Conservation (phyloP, 2,113 vertebrate genomes). For the Pseudorasbora parva region DNA sequence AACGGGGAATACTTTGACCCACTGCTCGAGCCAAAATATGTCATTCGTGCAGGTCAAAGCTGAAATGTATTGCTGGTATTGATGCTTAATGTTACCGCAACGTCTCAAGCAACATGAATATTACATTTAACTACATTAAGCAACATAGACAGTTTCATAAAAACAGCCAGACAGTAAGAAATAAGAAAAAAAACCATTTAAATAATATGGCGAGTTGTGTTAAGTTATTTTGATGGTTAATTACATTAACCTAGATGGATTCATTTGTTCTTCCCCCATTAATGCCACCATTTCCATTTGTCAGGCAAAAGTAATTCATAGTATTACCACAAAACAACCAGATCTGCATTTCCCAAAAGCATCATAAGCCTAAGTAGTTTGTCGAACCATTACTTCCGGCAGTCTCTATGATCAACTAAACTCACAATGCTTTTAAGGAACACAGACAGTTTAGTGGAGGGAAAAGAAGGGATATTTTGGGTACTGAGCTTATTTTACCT, state of each 20-base stretch:
- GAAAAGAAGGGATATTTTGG: background rate
- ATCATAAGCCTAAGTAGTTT: no score
- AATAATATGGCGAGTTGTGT: background rate
- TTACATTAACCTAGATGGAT: background rate
- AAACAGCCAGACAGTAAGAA: background rate
- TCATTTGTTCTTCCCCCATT: background rate
- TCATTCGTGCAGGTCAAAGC: background rate
- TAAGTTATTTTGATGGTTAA: background rate
- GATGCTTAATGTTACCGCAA: background rate
- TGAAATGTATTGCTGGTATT: background rate
- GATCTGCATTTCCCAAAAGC: no score
- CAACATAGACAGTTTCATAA: background rate
- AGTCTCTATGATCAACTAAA: no score
- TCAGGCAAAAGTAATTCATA: background rate
- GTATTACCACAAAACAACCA: background rate
- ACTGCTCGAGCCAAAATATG: background rate
- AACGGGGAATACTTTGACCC: background rate
- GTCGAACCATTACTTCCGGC: no score
- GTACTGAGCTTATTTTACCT: background rate
- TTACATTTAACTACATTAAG: background rate
- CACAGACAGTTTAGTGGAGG: background rate
- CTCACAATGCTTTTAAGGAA: no score
- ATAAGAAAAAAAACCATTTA: background rate
- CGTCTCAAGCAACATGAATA: slow-evolving; percentile 2
- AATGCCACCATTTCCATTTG: background rate